A percentile compares a stretch with the other conserved stretches of the same genome.
Evolutionary conservation across 37 sponge, comb jelly and placozoan genomes (phyloP).

Genomic region (Cladorhizidae sp.): DNA sequence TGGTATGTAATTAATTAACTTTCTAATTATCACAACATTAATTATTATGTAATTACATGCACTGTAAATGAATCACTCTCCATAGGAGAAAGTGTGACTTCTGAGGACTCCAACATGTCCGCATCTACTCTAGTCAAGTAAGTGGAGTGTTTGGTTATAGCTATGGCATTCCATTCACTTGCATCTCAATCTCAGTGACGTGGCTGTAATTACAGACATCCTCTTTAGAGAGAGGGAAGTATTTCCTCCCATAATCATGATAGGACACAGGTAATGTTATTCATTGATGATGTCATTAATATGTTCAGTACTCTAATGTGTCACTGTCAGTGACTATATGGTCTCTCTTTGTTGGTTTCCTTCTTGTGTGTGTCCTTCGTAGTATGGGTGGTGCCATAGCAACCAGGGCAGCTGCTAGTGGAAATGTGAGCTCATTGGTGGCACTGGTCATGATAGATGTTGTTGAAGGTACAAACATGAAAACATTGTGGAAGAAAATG

Average conservation of each 20-base stretch:
- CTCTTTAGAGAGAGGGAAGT: slow-evolving; percentile 33
- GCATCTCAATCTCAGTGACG: slow-evolving; percentile 47
- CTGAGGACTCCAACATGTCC: slow-evolving; percentile 72
- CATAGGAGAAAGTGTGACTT: slow-evolving; percentile 68
- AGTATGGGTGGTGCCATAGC: slow-evolving; percentile 99
- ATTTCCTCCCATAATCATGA: slow-evolving; percentile 73
- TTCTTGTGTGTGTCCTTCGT: not conserved
- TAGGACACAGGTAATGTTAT: slow-evolving; percentile 83
- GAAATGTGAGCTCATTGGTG: slow-evolving; percentile 53
- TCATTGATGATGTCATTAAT: not conserved
- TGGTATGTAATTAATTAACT: too few species aligned
- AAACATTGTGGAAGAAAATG: not conserved
- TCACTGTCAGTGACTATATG: not conserved
- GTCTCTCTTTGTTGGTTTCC: not conserved
- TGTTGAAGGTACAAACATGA: slow-evolving; percentile 82
- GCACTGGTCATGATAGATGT: slow-evolving; percentile 93
- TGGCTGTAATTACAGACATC: slow-evolving; percentile 14
- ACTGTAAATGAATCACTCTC: too few species aligned
- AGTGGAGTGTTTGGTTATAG: slow-evolving; percentile 15
- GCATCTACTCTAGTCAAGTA: slow-evolving; percentile 58
- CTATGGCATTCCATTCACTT: not conserved
- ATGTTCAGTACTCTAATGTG: too few species aligned
- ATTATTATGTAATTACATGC: too few species aligned
- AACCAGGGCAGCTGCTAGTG: slow-evolving; percentile 64
- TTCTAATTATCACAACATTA: too few species aligned